Evolutionary conservation across 2,797 vertebrate genomes (phyloP), one percentile per base, ranked within the genome.

Genomic region (Tympanoctomys barrerae): DNA sequence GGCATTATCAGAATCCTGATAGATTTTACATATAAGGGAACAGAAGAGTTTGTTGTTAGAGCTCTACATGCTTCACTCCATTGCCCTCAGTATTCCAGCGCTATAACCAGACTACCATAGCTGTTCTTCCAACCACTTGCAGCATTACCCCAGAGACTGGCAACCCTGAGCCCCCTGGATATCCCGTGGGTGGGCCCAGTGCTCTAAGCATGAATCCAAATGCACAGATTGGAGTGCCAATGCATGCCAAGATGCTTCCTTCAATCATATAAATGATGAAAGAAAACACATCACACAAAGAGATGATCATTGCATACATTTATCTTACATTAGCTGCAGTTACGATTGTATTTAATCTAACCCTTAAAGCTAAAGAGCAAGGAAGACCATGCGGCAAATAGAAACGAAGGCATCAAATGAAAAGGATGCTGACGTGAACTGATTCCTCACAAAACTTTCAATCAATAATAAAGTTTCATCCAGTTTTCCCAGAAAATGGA

Each of bases 31-130:
- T 99, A 99, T 94, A 99, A 99, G 96, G 99, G 99, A 11, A 96
- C 98, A 0, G 99, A 99, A 95, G 99, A 99, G 14, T 33, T 99
- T 93, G 87, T 99, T 5, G 97, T 99, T 0, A 99, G 99, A 91
- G 99, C 99, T 83, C 98, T 99, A 7, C 99, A 99, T 78, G 99
- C 98, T 22, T 99, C 99, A 0, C 99, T 99, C 98, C 99, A 99
- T 81, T 99, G 99, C 93, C 99, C 99, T 89, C 98, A 99, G 96
- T 99, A 99, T 96, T 99, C 99, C 99, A 99, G 98, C 99, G 99
- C 98, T 99, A 99, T 96, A 99, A 99, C 97, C 99, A 99, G 98
- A 99, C 99, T 98, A 99, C 99, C 98, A 99, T 99, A 0, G 99
- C 99, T 52, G 98, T 99, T 18, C 98, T 99, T 98, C 98, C 99